phyloP scores from a whole-genome alignment of 2,113 vertebrate species.

The Pygoscelis adeliae region DNA sequence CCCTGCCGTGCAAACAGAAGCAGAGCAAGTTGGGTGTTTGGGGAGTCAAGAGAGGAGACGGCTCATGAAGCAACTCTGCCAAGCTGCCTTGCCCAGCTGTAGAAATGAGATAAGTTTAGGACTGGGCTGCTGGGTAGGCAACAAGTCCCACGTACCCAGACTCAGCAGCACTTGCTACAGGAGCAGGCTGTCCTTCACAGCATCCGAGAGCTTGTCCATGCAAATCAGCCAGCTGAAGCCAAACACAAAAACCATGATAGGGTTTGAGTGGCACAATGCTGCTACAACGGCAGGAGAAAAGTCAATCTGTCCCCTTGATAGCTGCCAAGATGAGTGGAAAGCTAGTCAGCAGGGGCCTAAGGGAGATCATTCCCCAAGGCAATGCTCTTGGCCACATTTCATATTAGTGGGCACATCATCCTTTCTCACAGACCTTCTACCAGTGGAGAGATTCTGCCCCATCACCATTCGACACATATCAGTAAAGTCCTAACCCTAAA shows the following conservation, averaged over 20 bases:
- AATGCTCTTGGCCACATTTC: background rate
- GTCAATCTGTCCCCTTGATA: background rate
- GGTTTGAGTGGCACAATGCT: background rate
- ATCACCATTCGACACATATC: fast-evolving
- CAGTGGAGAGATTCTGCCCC: fast-evolving
- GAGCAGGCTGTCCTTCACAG: background rate
- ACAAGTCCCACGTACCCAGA: background rate
- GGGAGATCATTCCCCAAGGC: background rate
- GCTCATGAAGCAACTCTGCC: background rate
- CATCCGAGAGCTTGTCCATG: background rate
- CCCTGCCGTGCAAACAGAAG: background rate
- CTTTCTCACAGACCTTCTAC: background rate
- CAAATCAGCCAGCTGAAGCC: background rate
- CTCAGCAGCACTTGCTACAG: background rate
- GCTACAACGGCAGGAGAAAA: background rate
- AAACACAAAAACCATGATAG: fast-evolving
- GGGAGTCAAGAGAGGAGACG: background rate
- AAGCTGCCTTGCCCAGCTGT: background rate
- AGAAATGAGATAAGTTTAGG: background rate
- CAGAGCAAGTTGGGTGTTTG: background rate
- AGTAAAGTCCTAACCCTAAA: background rate
- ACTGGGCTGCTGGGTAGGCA: background rate
- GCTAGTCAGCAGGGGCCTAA: background rate
- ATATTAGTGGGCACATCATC: fast-evolving
- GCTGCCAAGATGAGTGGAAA: background rate